Base-by-base conservation (phyloP, 2,113 vertebrate species). In the Eulacestoma nigropectus region DNA sequence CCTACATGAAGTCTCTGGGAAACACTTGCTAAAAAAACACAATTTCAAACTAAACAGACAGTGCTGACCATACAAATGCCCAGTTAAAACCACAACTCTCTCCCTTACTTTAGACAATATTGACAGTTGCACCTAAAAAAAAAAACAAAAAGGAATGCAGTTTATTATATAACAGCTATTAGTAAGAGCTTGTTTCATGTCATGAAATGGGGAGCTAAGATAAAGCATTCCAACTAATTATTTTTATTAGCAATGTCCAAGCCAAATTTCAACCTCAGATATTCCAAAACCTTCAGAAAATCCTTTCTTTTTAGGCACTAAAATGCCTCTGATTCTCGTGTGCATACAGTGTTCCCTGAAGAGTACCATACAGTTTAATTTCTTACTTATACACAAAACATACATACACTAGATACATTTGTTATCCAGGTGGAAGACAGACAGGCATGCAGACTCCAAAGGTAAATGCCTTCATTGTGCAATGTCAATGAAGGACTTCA, bases 291-390 rank as follows among this genome's bases (percentile, higher is more conserved):
- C 59, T 85, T 70, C 44, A 68, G 33, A 91, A 79, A 72, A 84
- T 56, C 32, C 22, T 63, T 92, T 67, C 14, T 35, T 86, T 56
- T 22, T 23, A 87, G 65, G n/a, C 56, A 91, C n/a, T 67, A 56
- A 87, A 60, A 81, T 44, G 27, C 15, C 42, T 89, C 59, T 32
- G 50, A 77, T 50, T 67, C 52, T 78, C n/a, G 13, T 13, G 42
- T 1, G 2, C 39, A 44, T 37, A 16, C 10, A 55, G 15, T 7
- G 14, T 0, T 3, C 32, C 10, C 42, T n/a, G 37, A n/a, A 62
- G 25, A 75, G 7, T 7, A 60, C 22, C 44, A 44, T 4, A 35
- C 2, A 25, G 22, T 52, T 78, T 57, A 70, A 32, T 46, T n/a
- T 75, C 46, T 86, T 75, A 35, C 35, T 89, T 55, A 64, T n/a